phyloP scores from a whole-genome alignment of 2,888 invertebrate species.

The Tinea pellionella region DNA sequence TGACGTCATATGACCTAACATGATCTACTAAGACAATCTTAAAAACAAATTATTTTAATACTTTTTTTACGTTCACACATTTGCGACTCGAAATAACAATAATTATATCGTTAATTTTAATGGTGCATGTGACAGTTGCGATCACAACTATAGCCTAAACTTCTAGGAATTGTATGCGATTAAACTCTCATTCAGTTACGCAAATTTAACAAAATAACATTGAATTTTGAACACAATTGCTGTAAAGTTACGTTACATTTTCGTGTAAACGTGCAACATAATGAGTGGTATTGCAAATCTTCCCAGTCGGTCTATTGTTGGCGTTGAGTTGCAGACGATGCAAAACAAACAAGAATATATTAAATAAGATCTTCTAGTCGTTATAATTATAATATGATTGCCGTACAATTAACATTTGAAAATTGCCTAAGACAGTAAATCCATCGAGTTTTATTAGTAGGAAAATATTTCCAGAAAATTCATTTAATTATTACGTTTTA shows the following conservation, averaged over 20 bases:
- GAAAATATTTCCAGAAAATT: too few species aligned
- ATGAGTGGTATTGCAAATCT: background rate
- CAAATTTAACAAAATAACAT: background rate
- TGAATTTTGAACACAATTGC: background rate
- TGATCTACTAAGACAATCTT: background rate
- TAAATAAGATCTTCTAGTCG: background rate
- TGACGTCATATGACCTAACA: background rate
- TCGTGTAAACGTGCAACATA: background rate
- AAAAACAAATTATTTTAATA: background rate
- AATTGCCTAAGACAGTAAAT: too few species aligned
- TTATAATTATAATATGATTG: background rate
- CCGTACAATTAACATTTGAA: background rate
- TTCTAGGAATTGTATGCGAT: background rate
- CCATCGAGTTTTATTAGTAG: too few species aligned
- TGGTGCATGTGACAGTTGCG: background rate
- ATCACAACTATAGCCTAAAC: background rate
- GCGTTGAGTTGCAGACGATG: constrained; percentile 1
- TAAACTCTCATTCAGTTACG: background rate
- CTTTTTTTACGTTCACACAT: background rate
- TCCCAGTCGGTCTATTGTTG: constrained; percentile 4
- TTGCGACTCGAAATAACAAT: background rate
- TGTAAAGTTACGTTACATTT: background rate
- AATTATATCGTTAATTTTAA: background rate
- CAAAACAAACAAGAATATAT: background rate
- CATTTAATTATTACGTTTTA: too few species aligned